Conservation (phyloP, 1,140 invertebrate genomes). For the Sminthurides bifidus region DNA sequence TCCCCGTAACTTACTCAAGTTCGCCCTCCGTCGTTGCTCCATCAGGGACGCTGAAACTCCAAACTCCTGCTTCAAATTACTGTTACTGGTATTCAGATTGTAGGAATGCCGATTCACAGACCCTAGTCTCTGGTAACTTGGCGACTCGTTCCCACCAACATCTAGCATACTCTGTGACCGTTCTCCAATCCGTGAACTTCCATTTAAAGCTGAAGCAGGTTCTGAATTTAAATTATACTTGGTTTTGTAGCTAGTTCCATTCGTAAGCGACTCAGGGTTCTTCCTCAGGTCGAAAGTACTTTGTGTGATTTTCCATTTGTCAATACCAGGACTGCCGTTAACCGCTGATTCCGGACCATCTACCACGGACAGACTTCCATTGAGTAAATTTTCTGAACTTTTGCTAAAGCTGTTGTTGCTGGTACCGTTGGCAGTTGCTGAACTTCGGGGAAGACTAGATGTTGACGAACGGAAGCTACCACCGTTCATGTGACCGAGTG, state of each 20-base stretch:
- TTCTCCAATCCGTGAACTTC: slow-evolving; percentile 26
- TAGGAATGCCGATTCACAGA: slow-evolving; percentile 8
- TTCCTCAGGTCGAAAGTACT: slow-evolving; percentile 6
- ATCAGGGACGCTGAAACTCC: slow-evolving; percentile 43
- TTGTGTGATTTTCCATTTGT: slow-evolving; percentile 8
- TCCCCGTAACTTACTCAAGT: slow-evolving; percentile 65
- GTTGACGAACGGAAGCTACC: slow-evolving; percentile 6
- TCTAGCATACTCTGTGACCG: slow-evolving; percentile 34
- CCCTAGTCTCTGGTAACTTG: slow-evolving; percentile 16
- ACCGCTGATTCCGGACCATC: too few species aligned
- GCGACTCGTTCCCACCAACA: slow-evolving; percentile 25
- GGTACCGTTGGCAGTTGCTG: background rate
- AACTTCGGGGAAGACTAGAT: slow-evolving; percentile 28
- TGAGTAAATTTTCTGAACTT: slow-evolving; percentile 24
- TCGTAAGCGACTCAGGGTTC: background rate
- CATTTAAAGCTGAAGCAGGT: background rate
- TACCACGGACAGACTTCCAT: slow-evolving; percentile 1
- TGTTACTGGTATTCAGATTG: too few species aligned
- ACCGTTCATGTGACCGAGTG: background rate
- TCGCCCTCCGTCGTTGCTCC: slow-evolving; percentile 61
- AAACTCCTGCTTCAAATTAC: slow-evolving; percentile 11
- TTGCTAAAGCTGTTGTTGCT: slow-evolving; percentile 12
- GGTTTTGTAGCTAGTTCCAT: too few species aligned
- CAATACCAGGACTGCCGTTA: background rate
- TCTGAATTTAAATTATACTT: too few species aligned